Base-by-base conservation (phyloP, 1,140 invertebrate genomes). In the Zaprionus vittiger region DNA sequence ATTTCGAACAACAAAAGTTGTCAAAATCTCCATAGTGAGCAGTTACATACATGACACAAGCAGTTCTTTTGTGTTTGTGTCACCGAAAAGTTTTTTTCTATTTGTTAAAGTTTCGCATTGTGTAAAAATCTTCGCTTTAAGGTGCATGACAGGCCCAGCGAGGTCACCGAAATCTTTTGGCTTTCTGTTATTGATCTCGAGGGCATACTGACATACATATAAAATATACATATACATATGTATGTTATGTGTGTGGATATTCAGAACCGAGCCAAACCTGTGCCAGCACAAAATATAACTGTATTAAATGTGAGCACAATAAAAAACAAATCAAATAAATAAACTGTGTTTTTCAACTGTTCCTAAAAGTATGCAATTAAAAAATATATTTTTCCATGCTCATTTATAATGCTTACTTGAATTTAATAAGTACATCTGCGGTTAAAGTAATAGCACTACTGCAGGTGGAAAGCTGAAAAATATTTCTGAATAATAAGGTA, bases 11-110 rank as follows among this genome's bases (percentile, higher is more conserved):
- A 11, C 31, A 11, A 11, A 34, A 11, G 2, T 11, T 11, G 9
- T 11, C 3, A 3, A 34, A 34, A 0, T 9, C 22, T 59, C 62
- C 41, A 65, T 59, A 69, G 38, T 52, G 56, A 1, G 41, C 56
- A 60, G 64, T 37, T 12, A 73, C 74, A 69, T 73, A 73, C 73
- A 79, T 80, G 79, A 41, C 67, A 69, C 17, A 64, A 11, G 20
- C 56, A 71, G 68, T 65, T 72, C 37, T 47, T 55, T 56, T 69
- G 63, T 41, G 49, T 62, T 22, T 61, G 68, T 49, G 52, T 67
- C 52, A 54, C 44, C 47, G 68, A 55, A 69, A 81, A 85, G 76
- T 81, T 86, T 79, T 81, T 81, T 85, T 71, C 67, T 47, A 73
- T 85, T 85, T 81, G 62, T 69, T 66, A 63, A 74, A 72, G 61